These are phyloP conservation scores for Ceratitis capitata DNA, from an alignment of 1,140 invertebrate species.

Conservation along the genomic window DNA sequence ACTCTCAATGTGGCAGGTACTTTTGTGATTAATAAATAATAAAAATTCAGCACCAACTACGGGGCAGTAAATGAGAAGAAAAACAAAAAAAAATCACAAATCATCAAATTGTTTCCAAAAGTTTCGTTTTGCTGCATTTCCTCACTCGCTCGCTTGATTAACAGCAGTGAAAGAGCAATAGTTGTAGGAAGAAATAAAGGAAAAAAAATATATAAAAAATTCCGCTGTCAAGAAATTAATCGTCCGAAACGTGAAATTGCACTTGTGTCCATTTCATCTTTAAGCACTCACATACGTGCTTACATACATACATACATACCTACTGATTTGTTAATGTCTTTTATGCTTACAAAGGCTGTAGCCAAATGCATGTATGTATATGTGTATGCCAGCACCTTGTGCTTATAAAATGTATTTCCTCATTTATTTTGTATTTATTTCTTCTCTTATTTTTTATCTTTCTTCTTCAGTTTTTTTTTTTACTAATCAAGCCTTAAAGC, in stretches of 20 bases:
- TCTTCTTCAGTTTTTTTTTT: not conserved
- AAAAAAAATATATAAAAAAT: not conserved
- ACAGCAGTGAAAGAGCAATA: not conserved
- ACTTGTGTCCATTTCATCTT: not conserved
- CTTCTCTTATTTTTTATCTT: too few species aligned
- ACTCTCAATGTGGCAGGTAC: not conserved
- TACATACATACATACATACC: not conserved
- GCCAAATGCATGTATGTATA: not conserved
- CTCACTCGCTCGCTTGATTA: not conserved
- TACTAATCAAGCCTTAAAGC: not conserved
- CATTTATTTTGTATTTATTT: not conserved
- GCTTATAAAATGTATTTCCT: slow-evolving; percentile 15
- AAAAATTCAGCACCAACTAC: not conserved
- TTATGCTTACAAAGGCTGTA: not conserved
- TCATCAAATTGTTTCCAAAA: not conserved
- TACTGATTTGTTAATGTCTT: not conserved
- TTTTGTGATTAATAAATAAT: not conserved
- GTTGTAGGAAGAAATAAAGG: not conserved
- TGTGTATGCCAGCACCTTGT: not conserved
- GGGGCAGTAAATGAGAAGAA: too few species aligned
- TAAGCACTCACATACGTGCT: not conserved
- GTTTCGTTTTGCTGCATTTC: not conserved
- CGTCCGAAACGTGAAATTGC: slow-evolving; percentile 9
- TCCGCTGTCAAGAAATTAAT: not conserved
- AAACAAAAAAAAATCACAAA: not conserved